Percentiles rank a stretch among this genome's conserved stretches.
These are phyloP conservation scores for Caerostris darwini DNA, from an alignment of 1,140 invertebrate species.

Conservation along the genomic window DNA sequence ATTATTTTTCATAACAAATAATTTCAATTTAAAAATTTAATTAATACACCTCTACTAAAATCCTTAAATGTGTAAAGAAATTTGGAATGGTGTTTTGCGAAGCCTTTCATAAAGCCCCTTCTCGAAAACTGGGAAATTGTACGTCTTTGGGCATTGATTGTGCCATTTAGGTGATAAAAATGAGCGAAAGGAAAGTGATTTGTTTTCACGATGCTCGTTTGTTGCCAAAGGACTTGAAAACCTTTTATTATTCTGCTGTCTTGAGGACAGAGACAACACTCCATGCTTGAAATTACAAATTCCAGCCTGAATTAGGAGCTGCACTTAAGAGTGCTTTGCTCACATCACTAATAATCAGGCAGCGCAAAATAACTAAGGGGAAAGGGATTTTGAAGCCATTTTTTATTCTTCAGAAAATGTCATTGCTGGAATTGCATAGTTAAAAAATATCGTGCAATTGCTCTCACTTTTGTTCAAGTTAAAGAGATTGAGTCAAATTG, in stretches of 20 bases:
- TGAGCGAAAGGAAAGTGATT: slow-evolving; percentile 64
- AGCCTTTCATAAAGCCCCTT: not conserved
- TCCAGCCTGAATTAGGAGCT: slow-evolving; percentile 48
- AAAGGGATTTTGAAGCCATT: not conserved
- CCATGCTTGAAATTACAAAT: slow-evolving; percentile 66
- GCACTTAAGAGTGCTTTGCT: slow-evolving; percentile 2
- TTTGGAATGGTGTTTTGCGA: not conserved
- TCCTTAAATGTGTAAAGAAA: not conserved
- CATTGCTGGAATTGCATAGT: not conserved
- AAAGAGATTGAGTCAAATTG: not conserved
- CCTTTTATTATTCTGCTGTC: slow-evolving; percentile 66
- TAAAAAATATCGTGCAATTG: not conserved
- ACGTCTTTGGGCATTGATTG: slow-evolving; percentile 46
- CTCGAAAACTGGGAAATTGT: slow-evolving; percentile 17
- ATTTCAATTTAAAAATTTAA: slow-evolving; percentile 17
- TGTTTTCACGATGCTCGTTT: slow-evolving; percentile 61
- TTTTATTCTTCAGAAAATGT: not conserved
- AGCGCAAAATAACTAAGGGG: slow-evolving; percentile 29
- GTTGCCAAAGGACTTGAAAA: slow-evolving; percentile 73
- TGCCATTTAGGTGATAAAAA: slow-evolving; percentile 70
- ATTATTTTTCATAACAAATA: not conserved
- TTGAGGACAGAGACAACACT: slow-evolving; percentile 66
- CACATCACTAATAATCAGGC: slow-evolving; percentile 42
- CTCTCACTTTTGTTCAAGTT: not conserved
- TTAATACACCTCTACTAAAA: not conserved